A percentile compares a stretch with the other conserved stretches of the same genome.
These are phyloP conservation scores for Drosophila birchii DNA, from an alignment of 2,888 invertebrate species.

Conservation along the genomic window DNA sequence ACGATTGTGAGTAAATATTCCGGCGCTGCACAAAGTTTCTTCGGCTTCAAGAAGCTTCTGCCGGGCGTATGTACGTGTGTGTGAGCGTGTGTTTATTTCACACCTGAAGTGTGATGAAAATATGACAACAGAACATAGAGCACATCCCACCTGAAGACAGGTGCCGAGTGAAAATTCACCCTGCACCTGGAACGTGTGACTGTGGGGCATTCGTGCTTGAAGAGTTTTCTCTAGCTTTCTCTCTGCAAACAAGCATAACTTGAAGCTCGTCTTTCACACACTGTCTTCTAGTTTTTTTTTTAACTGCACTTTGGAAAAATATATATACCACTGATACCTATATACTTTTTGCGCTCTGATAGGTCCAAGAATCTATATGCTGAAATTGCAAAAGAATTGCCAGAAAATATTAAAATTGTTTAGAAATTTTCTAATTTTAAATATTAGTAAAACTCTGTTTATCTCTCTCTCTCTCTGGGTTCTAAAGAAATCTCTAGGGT, in stretches of 20 bases:
- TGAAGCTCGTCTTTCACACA: constrained; percentile 40
- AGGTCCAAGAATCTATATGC: neutral
- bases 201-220: constrained; percentile 78
- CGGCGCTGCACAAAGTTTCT: constrained; percentile 37
- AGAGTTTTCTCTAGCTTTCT: constrained; percentile 63
- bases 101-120: constrained; percentile 77
- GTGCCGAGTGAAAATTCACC: constrained; percentile 53
- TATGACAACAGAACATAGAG: constrained; percentile 59
- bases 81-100: constrained; percentile 64
- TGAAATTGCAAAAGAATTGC: neutral
- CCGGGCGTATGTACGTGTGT: constrained; percentile 45
- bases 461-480: neutral
- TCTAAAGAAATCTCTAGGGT: fast-evolving
- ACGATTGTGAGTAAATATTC: constrained; percentile 44
- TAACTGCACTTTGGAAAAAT: constrained; percentile 12
- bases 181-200: constrained; percentile 69
- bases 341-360: constrained; percentile 4
- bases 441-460: no score
- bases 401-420: neutral
- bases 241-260: constrained; percentile 70
- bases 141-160: constrained; percentile 56
- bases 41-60: constrained; percentile 43
- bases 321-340: neutral
- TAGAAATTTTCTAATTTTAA: neutral
- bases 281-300: constrained; percentile 40